Conservation (phyloP, 2,888 invertebrate species). For the Anoplius nigerrimus region DNA sequence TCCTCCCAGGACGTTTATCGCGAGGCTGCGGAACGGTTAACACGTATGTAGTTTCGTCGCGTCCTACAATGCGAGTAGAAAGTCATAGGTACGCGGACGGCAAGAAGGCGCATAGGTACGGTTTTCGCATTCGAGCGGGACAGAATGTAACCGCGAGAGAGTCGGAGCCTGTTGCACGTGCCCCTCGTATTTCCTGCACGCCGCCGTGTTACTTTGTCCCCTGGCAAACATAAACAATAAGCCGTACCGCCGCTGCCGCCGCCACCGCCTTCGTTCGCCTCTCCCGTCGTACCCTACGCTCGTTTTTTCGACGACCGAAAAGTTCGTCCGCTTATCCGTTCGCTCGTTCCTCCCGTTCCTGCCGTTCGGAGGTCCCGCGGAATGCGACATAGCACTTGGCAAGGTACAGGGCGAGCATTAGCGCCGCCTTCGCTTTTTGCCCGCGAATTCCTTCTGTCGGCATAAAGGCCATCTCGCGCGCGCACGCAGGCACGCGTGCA, state of each 20-base stretch:
- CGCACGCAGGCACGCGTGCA: neutral
- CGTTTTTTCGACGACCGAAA: neutral
- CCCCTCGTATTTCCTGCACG: constrained; percentile 18
- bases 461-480: constrained; percentile 40
- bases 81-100: too few species aligned
- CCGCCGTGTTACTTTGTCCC: constrained; percentile 14
- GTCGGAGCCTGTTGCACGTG: constrained; percentile 12
- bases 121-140: constrained; percentile 1
- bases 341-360: neutral
- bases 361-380: constrained; percentile 11
- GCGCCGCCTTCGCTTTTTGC: constrained; percentile 43
- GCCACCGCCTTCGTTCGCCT: neutral
- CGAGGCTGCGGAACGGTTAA: too few species aligned
- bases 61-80: too few species aligned
- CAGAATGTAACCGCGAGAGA: constrained; percentile 7
- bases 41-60: too few species aligned
- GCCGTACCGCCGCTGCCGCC: too few species aligned
- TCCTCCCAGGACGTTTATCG: too few species aligned
- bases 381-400: neutral
- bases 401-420: constrained; percentile 35
- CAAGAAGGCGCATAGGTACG: neutral
- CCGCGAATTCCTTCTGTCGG: constrained; percentile 34
- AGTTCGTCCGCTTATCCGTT: neutral
- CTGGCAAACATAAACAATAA: neutral
- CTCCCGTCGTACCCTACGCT: neutral